Percentiles rank a stretch among this genome's conserved stretches.
phyloP scores from a whole-genome alignment of 1,140 invertebrate genomes.

The Drosophila tropicalis region DNA sequence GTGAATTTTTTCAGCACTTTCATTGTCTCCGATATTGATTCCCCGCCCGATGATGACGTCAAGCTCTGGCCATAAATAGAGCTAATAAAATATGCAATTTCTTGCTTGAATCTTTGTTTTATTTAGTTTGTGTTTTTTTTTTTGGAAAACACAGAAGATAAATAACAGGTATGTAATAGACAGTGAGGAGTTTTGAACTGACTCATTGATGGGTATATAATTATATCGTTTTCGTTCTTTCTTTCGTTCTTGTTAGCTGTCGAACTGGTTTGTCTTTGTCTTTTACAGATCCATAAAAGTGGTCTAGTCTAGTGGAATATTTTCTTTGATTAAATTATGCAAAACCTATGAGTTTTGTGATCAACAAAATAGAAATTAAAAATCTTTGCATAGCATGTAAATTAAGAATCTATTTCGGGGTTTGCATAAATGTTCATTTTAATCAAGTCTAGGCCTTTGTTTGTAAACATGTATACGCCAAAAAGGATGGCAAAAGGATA shows the following conservation, averaged over 20 bases:
- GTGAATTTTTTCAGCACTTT: background rate
- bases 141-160: background rate
- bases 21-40: background rate
- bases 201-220: conserved; percentile 9
- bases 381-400: conserved; percentile 2
- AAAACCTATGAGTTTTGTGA: background rate
- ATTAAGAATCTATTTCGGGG: background rate
- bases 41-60: background rate
- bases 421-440: too few relatives aligned
- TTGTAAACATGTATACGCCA: too few relatives aligned
- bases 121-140: background rate
- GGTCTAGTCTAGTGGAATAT: conserved; percentile 2
- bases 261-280: background rate
- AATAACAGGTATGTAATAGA: conserved; percentile 12
- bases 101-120: background rate
- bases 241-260: background rate
- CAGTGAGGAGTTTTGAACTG: background rate
- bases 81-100: conserved; percentile 6
- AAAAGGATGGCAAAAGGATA: too few relatives aligned
- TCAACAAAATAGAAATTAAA: background rate
- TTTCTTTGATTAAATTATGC: conserved; percentile 8
- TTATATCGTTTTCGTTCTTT: background rate
- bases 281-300: conserved; percentile 3
- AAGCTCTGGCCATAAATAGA: background rate
- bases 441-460: too few relatives aligned